Percentiles rank a stretch among this genome's conserved stretches.
These are phyloP conservation scores for Zapornia atra DNA, from an alignment of 2,113 vertebrate species.

Conservation along the genomic window DNA sequence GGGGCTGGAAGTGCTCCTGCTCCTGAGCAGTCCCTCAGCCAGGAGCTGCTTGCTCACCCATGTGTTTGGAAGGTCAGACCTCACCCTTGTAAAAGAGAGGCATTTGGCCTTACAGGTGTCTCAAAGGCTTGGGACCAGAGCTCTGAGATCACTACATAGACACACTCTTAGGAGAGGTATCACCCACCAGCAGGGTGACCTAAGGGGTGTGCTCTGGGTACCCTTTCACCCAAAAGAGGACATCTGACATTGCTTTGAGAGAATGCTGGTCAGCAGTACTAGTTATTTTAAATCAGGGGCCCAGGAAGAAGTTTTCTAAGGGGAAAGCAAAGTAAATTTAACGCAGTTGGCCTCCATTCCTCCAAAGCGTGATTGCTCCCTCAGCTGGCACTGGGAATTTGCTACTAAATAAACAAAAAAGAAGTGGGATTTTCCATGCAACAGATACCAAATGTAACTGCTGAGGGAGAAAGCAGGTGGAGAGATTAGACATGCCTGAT, in stretches of 20 bases:
- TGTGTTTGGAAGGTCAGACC: neutral
- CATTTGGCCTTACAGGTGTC: neutral
- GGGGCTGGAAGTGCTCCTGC: neutral
- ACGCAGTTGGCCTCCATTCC: neutral
- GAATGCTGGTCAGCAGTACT: neutral
- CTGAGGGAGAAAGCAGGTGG: neutral
- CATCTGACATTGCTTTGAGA: neutral
- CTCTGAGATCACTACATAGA: neutral
- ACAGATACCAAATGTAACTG: neutral
- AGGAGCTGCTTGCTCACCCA: neutral
- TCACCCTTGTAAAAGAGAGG: neutral
- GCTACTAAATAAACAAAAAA: neutral
- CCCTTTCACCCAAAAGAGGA: neutral
- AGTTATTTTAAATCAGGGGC: neutral
- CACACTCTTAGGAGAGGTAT: neutral
- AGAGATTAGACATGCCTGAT: slow-evolving; percentile 11
- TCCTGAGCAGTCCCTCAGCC: neutral
- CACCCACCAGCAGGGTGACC: fast-evolving
- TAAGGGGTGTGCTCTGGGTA: neutral
- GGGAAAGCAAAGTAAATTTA: neutral
- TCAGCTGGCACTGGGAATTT: neutral
- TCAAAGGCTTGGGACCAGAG: neutral
- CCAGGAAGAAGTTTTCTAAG: neutral
- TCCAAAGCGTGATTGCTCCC: neutral
- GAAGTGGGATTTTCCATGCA: neutral